Base-by-base conservation (phyloP, 2,797 vertebrate species). In the Brachyalestes nurse region DNA sequence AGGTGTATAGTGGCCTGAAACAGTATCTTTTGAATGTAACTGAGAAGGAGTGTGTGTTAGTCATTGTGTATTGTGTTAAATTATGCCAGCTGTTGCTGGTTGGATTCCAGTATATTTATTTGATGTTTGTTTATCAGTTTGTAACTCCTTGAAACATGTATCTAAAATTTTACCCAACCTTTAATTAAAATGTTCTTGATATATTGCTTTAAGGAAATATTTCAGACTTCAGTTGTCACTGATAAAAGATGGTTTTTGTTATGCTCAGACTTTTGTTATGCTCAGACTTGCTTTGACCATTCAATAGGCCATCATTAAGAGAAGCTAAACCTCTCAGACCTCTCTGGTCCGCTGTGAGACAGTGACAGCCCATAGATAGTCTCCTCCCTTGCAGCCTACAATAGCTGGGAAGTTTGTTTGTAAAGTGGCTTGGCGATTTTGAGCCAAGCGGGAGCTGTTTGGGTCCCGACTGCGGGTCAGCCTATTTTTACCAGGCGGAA, bases 401-500 rank as follows among this genome's bases (percentile, higher is more conserved):
- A 34, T 64, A 72, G 45, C 61, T 60, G 64, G 61, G 65, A 78
- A 85, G 65, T 53, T 72, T 82, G 84, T 86, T 86, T 82, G 61
- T 66, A 16, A 80, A 66, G 73, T 71, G 19, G 3, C 57, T 57
- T 62, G 34, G 49, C n/a, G 53, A 34, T 79, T 49, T 81, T 69
- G 66, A 51, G 77, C 66, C 87, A 84, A 61, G 67, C 77, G n/a
- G 76, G 74, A 62, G 57, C 65, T 45, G 71, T 71, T 83, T 74
- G 49, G 51, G 70, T 57, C 45, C 28, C 71, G 87, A 80, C 79
- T 70, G 45, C 61, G 13, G 77, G 53, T 53, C 45, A 71, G 77
- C 77, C 81, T 88, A 91, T 91, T 92, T 89, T 90, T 91, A 89
- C 79, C 78, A 58, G 8, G 62, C 91, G 88, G 82, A 91, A 90